Conservation (phyloP, 2,113 vertebrate species). For the Sardina pilchardus region DNA sequence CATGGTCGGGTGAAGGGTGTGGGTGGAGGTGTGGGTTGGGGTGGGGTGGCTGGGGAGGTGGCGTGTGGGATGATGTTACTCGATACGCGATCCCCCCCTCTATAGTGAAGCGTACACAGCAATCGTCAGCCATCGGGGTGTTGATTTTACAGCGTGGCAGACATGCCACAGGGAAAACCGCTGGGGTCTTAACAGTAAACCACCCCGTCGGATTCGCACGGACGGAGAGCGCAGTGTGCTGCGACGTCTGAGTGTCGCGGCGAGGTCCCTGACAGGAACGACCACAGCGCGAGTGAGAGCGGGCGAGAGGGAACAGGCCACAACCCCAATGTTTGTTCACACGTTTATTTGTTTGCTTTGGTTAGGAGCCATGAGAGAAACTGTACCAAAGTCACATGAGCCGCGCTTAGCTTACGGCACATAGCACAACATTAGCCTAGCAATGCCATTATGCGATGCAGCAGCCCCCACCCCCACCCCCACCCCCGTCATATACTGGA, state of each 20-base stretch:
- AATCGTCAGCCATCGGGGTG: conserved; percentile 1
- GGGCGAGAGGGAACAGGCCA: not conserved
- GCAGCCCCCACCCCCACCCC: not conserved
- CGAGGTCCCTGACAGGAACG: not conserved
- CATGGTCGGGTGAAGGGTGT: not conserved
- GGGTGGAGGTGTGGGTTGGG: not conserved
- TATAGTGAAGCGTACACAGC: not conserved
- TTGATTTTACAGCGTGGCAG: conserved; percentile 36
- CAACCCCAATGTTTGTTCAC: conserved; percentile 12
- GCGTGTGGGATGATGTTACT: conserved; percentile 12
- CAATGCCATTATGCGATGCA: not conserved
- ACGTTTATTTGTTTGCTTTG: not conserved
- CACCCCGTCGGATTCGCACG: not conserved
- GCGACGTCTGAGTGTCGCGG: not conserved
- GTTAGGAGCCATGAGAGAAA: not conserved
- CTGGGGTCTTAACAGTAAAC: not conserved
- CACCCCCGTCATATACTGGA: not conserved
- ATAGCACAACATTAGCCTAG: not conserved
- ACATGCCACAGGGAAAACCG: conserved; percentile 1
- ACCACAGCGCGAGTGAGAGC: not conserved
- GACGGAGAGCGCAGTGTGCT: not conserved
- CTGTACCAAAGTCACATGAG: not conserved
- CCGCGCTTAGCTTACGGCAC: not conserved
- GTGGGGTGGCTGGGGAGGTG: not conserved
- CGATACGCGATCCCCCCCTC: conserved; percentile 24